phyloP scores from a whole-genome alignment of 2,888 invertebrate genomes.

The Limnephilus rhombicus region DNA sequence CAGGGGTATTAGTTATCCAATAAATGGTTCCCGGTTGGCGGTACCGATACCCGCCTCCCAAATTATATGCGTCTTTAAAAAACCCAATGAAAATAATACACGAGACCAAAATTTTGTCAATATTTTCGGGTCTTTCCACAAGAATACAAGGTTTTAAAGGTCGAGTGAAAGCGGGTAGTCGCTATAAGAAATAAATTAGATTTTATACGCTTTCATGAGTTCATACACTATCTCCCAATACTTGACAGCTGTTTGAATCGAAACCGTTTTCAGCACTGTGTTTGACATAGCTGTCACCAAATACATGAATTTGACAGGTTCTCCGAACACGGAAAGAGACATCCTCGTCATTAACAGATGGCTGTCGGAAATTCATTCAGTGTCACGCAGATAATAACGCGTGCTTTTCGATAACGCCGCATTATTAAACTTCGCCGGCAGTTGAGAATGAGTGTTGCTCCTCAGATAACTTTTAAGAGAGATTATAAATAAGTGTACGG shows the following conservation, averaged over 20 bases:
- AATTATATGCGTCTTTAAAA: no score
- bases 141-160: neutral
- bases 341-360: constrained; percentile 21
- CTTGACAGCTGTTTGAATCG: constrained; percentile 5
- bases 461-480: neutral
- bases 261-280: neutral
- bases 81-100: no score
- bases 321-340: neutral
- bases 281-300: constrained; percentile 14
- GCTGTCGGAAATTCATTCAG: constrained; percentile 28
- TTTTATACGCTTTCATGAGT: neutral
- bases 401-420: neutral
- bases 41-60: no score
- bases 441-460: neutral
- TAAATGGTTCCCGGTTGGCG: no score
- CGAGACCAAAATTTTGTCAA: neutral
- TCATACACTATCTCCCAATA: neutral
- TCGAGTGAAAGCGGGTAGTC: neutral
- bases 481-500: neutral
- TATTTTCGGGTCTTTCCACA: accelerated
- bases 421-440: neutral
- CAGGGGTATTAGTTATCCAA: no score
- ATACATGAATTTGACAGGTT: constrained; percentile 21
- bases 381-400: neutral
- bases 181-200: neutral